Percentiles rank a stretch among this genome's conserved stretches.
These are phyloP conservation scores for Cheiracanthium punctorium DNA, from an alignment of 2,888 invertebrate species.

Conservation along the genomic window DNA sequence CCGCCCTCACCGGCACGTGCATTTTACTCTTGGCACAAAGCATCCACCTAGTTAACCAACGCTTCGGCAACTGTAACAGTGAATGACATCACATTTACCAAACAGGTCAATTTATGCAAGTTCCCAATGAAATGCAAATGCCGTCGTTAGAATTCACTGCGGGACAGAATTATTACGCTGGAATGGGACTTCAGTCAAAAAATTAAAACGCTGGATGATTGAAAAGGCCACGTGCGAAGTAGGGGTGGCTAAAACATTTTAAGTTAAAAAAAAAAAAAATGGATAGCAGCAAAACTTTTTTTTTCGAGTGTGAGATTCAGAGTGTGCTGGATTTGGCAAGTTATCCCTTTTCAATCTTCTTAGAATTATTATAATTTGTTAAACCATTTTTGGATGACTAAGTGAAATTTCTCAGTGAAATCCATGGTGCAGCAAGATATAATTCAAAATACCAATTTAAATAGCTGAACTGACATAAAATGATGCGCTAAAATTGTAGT, in stretches of 20 bases:
- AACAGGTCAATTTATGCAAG: neutral
- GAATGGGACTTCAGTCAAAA: conserved; percentile 2
- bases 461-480: too few relatives aligned
- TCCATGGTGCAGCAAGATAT: too few relatives aligned
- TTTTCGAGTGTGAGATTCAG: neutral
- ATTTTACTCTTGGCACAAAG: too few relatives aligned
- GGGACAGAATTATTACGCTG: conserved; percentile 26
- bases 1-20: too few relatives aligned
- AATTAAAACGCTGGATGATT: neutral
- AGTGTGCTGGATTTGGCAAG: neutral
- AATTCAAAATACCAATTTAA: too few relatives aligned
- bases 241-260: neutral
- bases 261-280: conserved; percentile 22
- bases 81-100: neutral
- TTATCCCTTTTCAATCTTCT: too few relatives aligned
- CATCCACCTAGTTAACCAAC: neutral
- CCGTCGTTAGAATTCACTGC: conserved; percentile 35
- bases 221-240: conserved; percentile 31
- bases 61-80: conserved; percentile 20
- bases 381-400: too few relatives aligned
- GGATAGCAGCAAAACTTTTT: neutral
- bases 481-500: too few relatives aligned
- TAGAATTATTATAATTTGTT: too few relatives aligned
- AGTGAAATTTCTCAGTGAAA: too few relatives aligned
- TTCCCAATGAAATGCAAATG: conserved; percentile 40